These are phyloP conservation scores for Sprattus sprattus DNA, from an alignment of 2,113 vertebrate species.

Conservation along the genomic window DNA sequence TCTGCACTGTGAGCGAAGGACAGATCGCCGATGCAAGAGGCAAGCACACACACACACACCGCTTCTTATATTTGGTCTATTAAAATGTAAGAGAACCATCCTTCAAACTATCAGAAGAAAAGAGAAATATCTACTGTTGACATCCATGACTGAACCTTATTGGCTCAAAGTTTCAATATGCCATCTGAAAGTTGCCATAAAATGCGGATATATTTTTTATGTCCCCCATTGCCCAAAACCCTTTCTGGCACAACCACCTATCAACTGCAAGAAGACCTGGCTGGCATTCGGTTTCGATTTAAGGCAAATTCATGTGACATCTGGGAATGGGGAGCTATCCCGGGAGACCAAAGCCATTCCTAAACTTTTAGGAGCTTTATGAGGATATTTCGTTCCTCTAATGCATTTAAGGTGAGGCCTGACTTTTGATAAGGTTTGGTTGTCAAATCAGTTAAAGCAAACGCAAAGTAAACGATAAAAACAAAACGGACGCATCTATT, in stretches of 20 bases:
- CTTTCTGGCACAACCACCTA: background rate
- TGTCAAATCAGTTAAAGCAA: background rate
- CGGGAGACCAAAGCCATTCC: conserved; percentile 28
- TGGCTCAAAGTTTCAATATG: background rate
- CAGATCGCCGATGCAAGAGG: background rate
- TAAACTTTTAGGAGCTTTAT: conserved; percentile 15
- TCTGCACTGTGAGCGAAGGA: background rate
- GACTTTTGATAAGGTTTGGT: conserved; percentile 9
- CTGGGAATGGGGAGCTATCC: background rate
- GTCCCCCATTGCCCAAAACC: background rate
- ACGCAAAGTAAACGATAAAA: background rate
- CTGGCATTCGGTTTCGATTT: conserved; percentile 31
- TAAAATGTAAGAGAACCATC: background rate
- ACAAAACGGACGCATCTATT: background rate
- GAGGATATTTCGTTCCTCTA: conserved; percentile 49
- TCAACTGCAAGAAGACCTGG: background rate
- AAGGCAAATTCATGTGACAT: conserved; percentile 23
- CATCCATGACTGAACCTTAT: conserved; percentile 2
- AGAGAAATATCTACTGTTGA: background rate
- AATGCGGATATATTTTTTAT: background rate
- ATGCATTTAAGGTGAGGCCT: conserved; percentile 63
- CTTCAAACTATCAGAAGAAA: background rate
- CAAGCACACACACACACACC: background rate
- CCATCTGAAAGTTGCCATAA: background rate
- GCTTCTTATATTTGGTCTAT: background rate